phyloP scores from a whole-genome alignment of 2,888 invertebrate genomes.

The Melitaea athalia region DNA sequence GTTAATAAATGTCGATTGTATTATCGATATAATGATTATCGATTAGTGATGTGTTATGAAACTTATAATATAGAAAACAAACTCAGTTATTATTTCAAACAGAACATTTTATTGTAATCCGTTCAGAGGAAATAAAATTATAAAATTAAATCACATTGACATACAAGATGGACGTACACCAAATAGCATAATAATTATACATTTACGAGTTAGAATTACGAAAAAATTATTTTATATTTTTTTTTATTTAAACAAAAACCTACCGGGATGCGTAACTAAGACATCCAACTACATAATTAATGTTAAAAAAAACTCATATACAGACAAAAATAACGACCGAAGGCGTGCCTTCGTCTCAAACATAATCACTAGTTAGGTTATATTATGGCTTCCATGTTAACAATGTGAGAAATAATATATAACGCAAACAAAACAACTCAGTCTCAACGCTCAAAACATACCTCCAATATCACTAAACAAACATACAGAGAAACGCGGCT shows the following conservation, averaged over 20 bases:
- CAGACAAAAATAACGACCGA: slow-evolving; percentile 76
- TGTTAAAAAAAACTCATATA: slow-evolving; percentile 73
- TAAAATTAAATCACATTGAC: slow-evolving; percentile 79
- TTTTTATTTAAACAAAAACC: slow-evolving; percentile 61
- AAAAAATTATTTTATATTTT: slow-evolving; percentile 53
- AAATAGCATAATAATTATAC: slow-evolving; percentile 74
- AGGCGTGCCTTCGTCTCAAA: slow-evolving; percentile 32
- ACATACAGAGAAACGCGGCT: slow-evolving; percentile 41
- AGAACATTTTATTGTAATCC: slow-evolving; percentile 83
- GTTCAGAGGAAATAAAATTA: slow-evolving; percentile 78
- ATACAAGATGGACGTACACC: slow-evolving; percentile 82
- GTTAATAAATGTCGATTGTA: slow-evolving; percentile 13
- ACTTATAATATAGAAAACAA: slow-evolving; percentile 50
- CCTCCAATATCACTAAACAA: slow-evolving; percentile 68
- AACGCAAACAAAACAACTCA: slow-evolving; percentile 82
- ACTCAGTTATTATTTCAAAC: slow-evolving; percentile 75
- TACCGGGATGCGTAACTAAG: slow-evolving; percentile 70
- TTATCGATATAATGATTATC: slow-evolving; percentile 2
- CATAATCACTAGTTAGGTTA: slow-evolving; percentile 38
- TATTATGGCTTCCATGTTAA: slow-evolving; percentile 59
- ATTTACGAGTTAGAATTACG: slow-evolving; percentile 73
- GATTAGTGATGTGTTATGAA: neutral
- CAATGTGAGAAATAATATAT: slow-evolving; percentile 76
- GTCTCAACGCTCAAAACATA: slow-evolving; percentile 78
- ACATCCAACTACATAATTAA: slow-evolving; percentile 74